These are phyloP conservation scores for Xestia c-nigrum DNA, from an alignment of 2,888 invertebrate genomes.

Conservation along the genomic window DNA sequence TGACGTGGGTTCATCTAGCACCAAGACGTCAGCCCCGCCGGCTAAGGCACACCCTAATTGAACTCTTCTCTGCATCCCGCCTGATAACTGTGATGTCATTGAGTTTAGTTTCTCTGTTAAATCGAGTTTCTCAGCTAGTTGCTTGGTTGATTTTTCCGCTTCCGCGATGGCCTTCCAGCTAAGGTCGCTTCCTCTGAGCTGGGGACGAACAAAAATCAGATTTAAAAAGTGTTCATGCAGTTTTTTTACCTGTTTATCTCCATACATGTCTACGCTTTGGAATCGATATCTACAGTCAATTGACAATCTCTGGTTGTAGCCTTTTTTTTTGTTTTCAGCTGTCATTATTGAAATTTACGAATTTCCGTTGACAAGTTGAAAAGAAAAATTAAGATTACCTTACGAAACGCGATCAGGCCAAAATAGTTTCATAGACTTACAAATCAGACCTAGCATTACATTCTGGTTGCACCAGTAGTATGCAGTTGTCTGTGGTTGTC, in stretches of 20 bases:
- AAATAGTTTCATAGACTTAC: not conserved
- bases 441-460: not conserved
- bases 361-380: too few relatives aligned
- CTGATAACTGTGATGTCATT: constrained; percentile 93
- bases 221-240: not conserved
- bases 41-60: constrained; percentile 96
- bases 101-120: constrained; percentile 90
- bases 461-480: too few relatives aligned
- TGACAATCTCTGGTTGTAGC: too few relatives aligned
- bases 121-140: constrained; percentile 69
- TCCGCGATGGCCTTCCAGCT: constrained; percentile 22
- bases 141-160: constrained; percentile 59
- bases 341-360: too few relatives aligned
- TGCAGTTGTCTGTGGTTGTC: not conserved
- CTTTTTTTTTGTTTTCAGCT: too few relatives aligned
- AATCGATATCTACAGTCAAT: too few relatives aligned
- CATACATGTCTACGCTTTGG: not conserved
- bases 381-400: too few relatives aligned
- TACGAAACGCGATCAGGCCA: too few relatives aligned
- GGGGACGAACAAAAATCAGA: not conserved
- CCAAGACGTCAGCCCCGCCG: constrained; percentile 92
- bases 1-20: constrained; percentile 95
- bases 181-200: not conserved
- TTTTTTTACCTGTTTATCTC: not conserved
- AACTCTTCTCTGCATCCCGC: constrained; percentile 96